Base-by-base conservation (phyloP, 1,140 invertebrate genomes). In the Drosophila rufa region DNA sequence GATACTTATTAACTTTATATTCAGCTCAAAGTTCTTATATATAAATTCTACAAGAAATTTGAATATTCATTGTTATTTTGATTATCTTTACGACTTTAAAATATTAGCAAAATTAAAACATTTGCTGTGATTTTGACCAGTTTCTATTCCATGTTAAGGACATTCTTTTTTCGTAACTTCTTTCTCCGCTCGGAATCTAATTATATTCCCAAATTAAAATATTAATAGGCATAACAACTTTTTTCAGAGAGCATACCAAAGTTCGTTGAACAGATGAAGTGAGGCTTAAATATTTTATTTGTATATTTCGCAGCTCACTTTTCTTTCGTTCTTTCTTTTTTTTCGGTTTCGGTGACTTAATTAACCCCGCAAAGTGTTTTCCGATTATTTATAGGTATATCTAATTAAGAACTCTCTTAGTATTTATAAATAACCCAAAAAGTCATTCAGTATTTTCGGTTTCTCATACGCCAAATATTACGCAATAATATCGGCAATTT, bases 401-500 rank as follows among this genome's bases (percentile, higher is more conserved):
- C 50, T 66, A 57, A 80, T 80, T 80, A 80, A 50, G 77, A 75
- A 61, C 60, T 65, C 42, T 45, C 42, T 46, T 55, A 12, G 25
- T 30, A 30, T 48, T 48, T 71, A 58, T 36, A 48, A 57, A 33
- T 48, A 70, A 40, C 61, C 59, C 68, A 61, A 70, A 65, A 66
- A 74, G 45, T 68, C 70, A 61, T 75, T 75, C 57, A 43, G 51
- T 2, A 46, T 27, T 66, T 66, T 73, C 3, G 25, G 19, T 45
- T 51, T 53, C 27, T 55, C 48, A 15, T 47, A 46, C 22, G 19
- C 46, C 47, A 48, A 50, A 59, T 46, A 45, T 85, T 84, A 81
- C 68, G 81, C 77, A 84, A 84, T 68, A 62, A 42, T 56, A 47
- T 61, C 51, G 42, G 38, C 68, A 56, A 64, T 67, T 73, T 73